Evolutionary conservation across 2,888 invertebrate species (phyloP), one percentile per base, ranked within the genome.

Genomic region (Erebia ligea): DNA sequence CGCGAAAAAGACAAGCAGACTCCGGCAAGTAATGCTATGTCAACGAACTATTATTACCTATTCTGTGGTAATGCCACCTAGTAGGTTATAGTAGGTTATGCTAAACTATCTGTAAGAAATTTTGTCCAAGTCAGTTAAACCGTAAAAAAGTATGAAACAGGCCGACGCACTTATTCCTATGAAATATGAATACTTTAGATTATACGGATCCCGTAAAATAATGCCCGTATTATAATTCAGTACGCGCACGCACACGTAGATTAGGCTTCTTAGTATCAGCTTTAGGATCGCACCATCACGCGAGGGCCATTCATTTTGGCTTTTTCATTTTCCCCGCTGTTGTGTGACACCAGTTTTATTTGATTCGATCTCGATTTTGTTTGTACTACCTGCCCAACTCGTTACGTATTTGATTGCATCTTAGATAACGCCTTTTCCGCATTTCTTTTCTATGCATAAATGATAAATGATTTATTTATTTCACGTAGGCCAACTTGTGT

Each of bases 271-370:
- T 59, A 40, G 66, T 61, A 69, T 68, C 54, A 45, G 45, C 63
- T 68, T 34, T 74, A 72, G 57, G 62, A 69, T 70, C 64, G 67
- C 15, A 50, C 25, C 34, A 52, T 69, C 76, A 76, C 75, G 75
- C 73, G 17, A 52, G 65, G 52, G 58, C 63, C 73, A 69, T 73
- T 75, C 68, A 64, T 71, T 72, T 70, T 54, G 68, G 71, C 68
- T 50, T 70, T 68, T 73, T 72, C 71, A 73, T 73, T 75, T 71
- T 69, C 66, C 63, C 67, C 58, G 62, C 69, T 34, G 68, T 25
- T 62, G 50, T 61, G 65, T 57, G 52, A 56, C 65, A 66, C 61
- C 52, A 56, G 50, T 52, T 52, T 61, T 52, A 66, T 66, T 52
- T 52, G 59, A 66, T 66, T 40, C n/a, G 52, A 62, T 66, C 70